These are phyloP conservation scores for Rhodophaea formosa DNA, from an alignment of 2,888 invertebrate genomes.

Conservation along the genomic window DNA sequence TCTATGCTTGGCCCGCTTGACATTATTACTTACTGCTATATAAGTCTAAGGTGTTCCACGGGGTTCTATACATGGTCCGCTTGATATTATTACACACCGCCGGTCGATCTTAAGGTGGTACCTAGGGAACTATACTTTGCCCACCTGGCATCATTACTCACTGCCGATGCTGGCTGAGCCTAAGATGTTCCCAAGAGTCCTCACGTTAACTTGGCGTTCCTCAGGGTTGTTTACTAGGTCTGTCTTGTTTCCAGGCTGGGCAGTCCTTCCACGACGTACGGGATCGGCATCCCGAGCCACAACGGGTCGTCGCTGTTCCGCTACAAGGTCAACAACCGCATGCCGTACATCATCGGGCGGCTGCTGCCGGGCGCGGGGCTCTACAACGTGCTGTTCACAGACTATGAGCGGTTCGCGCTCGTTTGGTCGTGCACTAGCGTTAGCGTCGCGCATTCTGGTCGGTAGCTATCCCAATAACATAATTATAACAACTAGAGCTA, in stretches of 20 bases:
- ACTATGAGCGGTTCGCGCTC: constrained; percentile 86
- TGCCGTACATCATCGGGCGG: constrained; percentile 84
- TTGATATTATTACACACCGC: too few relatives aligned
- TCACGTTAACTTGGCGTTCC: not conserved
- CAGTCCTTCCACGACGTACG: constrained; percentile 80
- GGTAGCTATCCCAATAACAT: too few relatives aligned
- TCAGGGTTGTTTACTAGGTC: not conserved
- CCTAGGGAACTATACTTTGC: too few relatives aligned
- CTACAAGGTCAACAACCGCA: constrained; percentile 80
- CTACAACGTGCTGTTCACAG: constrained; percentile 86
- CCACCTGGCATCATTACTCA: too few relatives aligned
- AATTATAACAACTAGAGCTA: too few relatives aligned
- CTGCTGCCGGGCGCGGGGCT: constrained; percentile 86
- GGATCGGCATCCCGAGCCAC: constrained; percentile 82
- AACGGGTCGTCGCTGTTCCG: constrained; percentile 80
- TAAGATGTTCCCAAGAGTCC: too few relatives aligned
- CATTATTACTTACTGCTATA: too few relatives aligned
- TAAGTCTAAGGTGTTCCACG: too few relatives aligned
- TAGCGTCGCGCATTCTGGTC: constrained; percentile 83
- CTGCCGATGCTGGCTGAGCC: too few relatives aligned
- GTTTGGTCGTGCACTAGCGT: constrained; percentile 88
- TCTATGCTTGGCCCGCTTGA: too few relatives aligned
- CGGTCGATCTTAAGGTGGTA: too few relatives aligned
- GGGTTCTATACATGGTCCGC: too few relatives aligned
- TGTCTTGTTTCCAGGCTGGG: constrained; percentile 77